These are phyloP conservation scores for Steinernema feltiae DNA, from an alignment of 1,140 invertebrate species.

Conservation along the genomic window DNA sequence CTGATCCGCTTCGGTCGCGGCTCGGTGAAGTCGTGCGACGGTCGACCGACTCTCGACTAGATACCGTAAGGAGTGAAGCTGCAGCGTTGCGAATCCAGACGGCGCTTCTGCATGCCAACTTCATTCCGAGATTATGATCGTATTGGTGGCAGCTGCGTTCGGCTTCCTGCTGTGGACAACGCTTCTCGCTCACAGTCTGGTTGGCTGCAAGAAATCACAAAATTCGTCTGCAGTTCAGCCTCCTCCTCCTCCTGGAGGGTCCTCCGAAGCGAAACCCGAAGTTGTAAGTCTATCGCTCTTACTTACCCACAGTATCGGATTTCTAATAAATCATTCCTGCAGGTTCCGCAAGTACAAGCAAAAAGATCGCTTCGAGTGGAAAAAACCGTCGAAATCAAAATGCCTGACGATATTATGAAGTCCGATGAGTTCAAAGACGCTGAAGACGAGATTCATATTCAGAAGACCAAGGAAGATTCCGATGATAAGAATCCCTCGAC, in stretches of 20 bases:
- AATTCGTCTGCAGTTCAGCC: no score
- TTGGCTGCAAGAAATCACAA: neutral
- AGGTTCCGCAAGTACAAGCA: neutral
- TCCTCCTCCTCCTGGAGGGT: neutral
- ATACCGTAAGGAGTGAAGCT: no score
- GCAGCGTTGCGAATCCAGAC: no score
- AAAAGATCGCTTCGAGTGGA: neutral
- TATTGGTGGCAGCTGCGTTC: neutral
- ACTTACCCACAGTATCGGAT: no score
- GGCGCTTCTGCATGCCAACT: no score
- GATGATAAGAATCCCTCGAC: neutral
- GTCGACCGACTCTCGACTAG: no score
- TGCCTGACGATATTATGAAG: neutral
- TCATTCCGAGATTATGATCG: neutral
- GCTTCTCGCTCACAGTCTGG: neutral
- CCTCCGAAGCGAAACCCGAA: no score
- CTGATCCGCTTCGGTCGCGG: neutral
- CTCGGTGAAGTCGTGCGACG: neutral
- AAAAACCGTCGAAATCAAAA: neutral
- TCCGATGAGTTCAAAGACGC: conserved; percentile 4
- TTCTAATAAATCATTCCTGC: neutral
- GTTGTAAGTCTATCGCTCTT: no score
- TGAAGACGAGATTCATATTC: neutral
- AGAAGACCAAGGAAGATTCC: neutral
- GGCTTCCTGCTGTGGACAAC: neutral